Percentiles rank a stretch among this genome's conserved stretches.
These are phyloP conservation scores for Halichondria panicea DNA, from an alignment of 37 sponge, comb jelly and placozoan genomes.

Conservation along the genomic window DNA sequence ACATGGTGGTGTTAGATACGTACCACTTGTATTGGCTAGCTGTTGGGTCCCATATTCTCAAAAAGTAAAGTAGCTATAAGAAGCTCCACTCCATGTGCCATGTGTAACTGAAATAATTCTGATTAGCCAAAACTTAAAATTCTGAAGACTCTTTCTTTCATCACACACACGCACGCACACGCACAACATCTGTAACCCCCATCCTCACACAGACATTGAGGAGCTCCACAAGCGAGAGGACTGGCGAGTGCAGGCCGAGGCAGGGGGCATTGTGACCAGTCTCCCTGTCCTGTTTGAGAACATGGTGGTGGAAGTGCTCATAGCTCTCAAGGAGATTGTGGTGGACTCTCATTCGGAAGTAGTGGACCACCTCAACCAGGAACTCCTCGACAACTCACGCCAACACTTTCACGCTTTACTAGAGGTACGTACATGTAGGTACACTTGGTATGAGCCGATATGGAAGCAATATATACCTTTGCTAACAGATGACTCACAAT, in stretches of 20 bases:
- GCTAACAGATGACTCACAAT: not conserved
- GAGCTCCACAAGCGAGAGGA: constrained; percentile 79
- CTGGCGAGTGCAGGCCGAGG: constrained; percentile 87
- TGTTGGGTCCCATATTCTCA: too few species aligned
- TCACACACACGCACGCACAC: too few species aligned
- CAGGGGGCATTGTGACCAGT: constrained; percentile 79
- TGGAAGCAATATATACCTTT: not conserved
- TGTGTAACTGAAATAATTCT: not conserved
- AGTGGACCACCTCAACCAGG: not conserved
- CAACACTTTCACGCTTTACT: constrained; percentile 40
- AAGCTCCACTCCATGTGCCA: not conserved
- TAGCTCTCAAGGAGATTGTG: constrained; percentile 86
- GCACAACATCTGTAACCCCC: too few species aligned
- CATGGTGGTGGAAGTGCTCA: constrained; percentile 74
- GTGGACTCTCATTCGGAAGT: constrained; percentile 29
- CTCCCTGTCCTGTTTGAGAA: constrained; percentile 92
- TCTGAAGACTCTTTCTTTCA: too few species aligned
- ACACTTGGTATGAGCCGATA: not conserved
- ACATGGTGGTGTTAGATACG: not conserved
- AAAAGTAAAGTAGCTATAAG: too few species aligned
- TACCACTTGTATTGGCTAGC: not conserved
- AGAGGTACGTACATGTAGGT: constrained; percentile 31
- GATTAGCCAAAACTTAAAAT: too few species aligned
- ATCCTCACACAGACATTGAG: constrained; percentile 56
- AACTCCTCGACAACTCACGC: constrained; percentile 16